Conservation (phyloP, 2,888 invertebrate species). For the Sceliomorpha sp. region DNA sequence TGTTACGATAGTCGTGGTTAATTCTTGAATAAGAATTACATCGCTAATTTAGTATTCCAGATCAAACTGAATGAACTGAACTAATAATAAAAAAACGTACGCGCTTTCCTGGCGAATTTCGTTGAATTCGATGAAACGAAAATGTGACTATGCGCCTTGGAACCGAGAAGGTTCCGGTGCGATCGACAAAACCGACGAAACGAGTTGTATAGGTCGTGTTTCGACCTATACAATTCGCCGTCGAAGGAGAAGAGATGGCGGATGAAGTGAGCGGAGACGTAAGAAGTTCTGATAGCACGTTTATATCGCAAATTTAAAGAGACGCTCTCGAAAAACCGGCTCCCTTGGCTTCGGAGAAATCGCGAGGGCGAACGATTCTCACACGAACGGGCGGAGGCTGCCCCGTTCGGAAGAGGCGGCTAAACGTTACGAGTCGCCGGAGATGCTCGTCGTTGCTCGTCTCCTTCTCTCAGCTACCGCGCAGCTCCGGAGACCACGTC, state of each 20-base stretch:
- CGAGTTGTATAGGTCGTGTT: not conserved
- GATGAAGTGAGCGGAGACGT: not conserved
- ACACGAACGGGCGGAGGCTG: constrained; percentile 44
- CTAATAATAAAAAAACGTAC: no score
- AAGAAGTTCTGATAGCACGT: constrained; percentile 37
- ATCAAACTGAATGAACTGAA: no score
- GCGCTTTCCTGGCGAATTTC: no score
- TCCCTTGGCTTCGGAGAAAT: constrained; percentile 50
- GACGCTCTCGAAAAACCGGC: constrained; percentile 56
- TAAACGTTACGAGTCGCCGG: constrained; percentile 20
- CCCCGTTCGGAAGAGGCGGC: constrained; percentile 8
- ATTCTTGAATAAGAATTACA: no score
- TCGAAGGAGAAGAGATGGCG: not conserved
- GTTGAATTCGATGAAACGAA: no score
- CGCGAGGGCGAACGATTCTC: constrained; percentile 50
- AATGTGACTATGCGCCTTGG: no score
- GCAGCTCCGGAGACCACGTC: not conserved
- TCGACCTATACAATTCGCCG: no score
- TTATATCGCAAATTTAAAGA: constrained; percentile 56
- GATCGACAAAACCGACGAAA: constrained; percentile 8
- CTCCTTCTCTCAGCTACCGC: constrained; percentile 15
- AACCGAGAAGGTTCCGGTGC: not conserved
- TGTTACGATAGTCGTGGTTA: no score
- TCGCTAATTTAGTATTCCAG: no score
- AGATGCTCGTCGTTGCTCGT: constrained; percentile 6